These are phyloP conservation scores for Lepidocyrtinus sp. DNA, from an alignment of 2,888 invertebrate genomes.

Conservation along the genomic window DNA sequence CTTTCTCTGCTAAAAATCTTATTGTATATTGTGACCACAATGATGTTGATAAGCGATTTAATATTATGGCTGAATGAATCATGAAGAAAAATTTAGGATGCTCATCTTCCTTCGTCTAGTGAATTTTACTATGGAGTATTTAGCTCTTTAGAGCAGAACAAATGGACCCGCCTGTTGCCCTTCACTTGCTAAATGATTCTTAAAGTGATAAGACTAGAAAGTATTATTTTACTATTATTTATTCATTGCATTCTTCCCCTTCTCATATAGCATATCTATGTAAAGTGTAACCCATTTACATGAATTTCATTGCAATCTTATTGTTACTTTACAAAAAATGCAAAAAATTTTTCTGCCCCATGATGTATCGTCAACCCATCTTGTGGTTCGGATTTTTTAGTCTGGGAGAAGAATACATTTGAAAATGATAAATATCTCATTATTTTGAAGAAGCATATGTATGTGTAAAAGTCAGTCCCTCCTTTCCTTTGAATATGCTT, in stretches of 20 bases:
- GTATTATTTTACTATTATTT: conserved; percentile 14
- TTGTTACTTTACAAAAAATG: not conserved
- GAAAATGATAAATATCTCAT: conserved; percentile 2
- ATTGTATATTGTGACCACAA: conserved; percentile 51
- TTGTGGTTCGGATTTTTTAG: not conserved
- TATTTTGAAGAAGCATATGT: too few species aligned
- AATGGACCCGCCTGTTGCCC: conserved; percentile 52
- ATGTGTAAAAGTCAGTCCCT: not conserved
- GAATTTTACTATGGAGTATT: not conserved
- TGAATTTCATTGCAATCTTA: not conserved
- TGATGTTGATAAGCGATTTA: conserved; percentile 26
- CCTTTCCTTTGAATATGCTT: not conserved
- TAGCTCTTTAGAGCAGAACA: conserved; percentile 49
- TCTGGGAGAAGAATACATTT: not conserved
- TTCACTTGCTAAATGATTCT: conserved; percentile 19
- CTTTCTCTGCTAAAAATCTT: conserved; percentile 31
- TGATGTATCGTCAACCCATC: not conserved
- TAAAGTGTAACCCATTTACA: not conserved
- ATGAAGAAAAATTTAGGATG: not conserved
- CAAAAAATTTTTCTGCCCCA: not conserved
- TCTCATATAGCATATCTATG: not conserved
- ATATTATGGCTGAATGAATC: conserved; percentile 43
- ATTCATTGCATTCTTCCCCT: conserved; percentile 6
- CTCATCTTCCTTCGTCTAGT: not conserved
- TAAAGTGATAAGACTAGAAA: not conserved